Base-by-base conservation (phyloP, 37 sponge, comb jelly and placozoan species). In the Mnemiopsis leidyi region DNA sequence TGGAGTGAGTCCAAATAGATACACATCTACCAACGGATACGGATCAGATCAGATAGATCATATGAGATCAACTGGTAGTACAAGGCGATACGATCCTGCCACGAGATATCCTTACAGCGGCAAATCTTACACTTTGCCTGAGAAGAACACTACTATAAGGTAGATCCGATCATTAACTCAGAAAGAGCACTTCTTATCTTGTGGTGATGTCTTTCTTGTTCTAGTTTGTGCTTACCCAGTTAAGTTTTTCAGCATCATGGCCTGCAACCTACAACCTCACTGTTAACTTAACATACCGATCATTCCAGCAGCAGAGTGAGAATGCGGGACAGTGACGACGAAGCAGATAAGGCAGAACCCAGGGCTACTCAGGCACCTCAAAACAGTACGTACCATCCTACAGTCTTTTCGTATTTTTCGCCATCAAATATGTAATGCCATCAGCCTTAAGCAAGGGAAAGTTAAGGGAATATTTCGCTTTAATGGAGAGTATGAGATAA, bases 311-410 rank as follows among this genome's bases (percentile, higher is more conserved):
- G n/a, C 79, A 77, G 79, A 32, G 79, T 77, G 16, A 26, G 79
- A 26, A 77, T 77, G 20, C 26, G 32, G 36, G 79, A 77, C 0
- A 77, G 79, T 77, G 79, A 77, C 33, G 79, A 77, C 18, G 79
- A 77, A 77, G 79, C 79, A 1, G 79, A 13, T n/a, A 48, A 48
- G 61, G 29, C 30, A 1, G 79, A 77, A 16, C 26, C 79, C 34
- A 77, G 36, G 79, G 32, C 79, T 0, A 77, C 79, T 32, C 79
- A 77, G 33, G 36, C 79, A 34, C 79, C 79, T 5, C 79, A 77
- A 32, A 77, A 77, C 32, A 77, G 79, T 77, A 32, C 30, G 79
- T 34, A n/a, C n/a, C n/a, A n/a, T n/a, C n/a, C n/a, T n/a, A n/a
- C n/a, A n/a, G n/a, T n/a, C n/a, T n/a, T n/a, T n/a, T n/a, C n/a